Conservation (phyloP, 2,888 invertebrate species). For the Melipona bicolor region DNA sequence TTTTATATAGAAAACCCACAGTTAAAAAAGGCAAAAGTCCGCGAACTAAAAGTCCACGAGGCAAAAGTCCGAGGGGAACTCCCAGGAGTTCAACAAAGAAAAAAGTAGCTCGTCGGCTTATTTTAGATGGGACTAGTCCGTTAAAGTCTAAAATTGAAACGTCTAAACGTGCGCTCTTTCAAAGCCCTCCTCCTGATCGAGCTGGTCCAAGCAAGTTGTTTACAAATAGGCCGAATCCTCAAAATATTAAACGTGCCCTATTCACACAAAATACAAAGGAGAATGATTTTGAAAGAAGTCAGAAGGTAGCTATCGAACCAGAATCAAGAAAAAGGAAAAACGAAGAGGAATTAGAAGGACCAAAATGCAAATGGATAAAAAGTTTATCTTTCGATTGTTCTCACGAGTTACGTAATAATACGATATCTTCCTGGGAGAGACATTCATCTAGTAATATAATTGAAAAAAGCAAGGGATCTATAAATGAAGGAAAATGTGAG, state of each 20-base stretch:
- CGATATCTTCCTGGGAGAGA: slow-evolving; percentile 71
- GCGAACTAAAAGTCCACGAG: slow-evolving; percentile 86
- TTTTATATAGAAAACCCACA: slow-evolving; percentile 82
- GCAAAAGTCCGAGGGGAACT: slow-evolving; percentile 85
- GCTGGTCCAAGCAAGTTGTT: slow-evolving; percentile 81
- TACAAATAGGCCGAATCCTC: slow-evolving; percentile 82
- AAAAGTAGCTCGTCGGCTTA: slow-evolving; percentile 83
- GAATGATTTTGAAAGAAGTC: slow-evolving; percentile 48
- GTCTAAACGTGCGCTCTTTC: slow-evolving; percentile 90
- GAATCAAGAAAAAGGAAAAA: slow-evolving; percentile 79
- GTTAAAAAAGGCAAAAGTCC: slow-evolving; percentile 84
- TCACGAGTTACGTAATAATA: slow-evolving; percentile 71
- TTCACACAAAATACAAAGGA: slow-evolving; percentile 86
- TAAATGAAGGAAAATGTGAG: slow-evolving; percentile 82
- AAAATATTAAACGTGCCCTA: slow-evolving; percentile 88
- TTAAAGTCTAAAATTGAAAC: slow-evolving; percentile 84
- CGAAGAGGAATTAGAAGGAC: slow-evolving; percentile 79
- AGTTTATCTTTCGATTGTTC: slow-evolving; percentile 86
- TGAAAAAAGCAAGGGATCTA: slow-evolving; percentile 65
- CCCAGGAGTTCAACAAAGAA: slow-evolving; percentile 88
- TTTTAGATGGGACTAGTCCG: slow-evolving; percentile 83
- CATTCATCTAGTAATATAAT: slow-evolving; percentile 74
- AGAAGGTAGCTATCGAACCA: slow-evolving; percentile 46
- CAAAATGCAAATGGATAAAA: slow-evolving; percentile 79
- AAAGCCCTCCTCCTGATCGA: slow-evolving; percentile 87